Percentiles rank a stretch among this genome's conserved stretches.
phyloP scores from a whole-genome alignment of 2,113 vertebrate species.

The Peromyscus polionotus region DNA sequence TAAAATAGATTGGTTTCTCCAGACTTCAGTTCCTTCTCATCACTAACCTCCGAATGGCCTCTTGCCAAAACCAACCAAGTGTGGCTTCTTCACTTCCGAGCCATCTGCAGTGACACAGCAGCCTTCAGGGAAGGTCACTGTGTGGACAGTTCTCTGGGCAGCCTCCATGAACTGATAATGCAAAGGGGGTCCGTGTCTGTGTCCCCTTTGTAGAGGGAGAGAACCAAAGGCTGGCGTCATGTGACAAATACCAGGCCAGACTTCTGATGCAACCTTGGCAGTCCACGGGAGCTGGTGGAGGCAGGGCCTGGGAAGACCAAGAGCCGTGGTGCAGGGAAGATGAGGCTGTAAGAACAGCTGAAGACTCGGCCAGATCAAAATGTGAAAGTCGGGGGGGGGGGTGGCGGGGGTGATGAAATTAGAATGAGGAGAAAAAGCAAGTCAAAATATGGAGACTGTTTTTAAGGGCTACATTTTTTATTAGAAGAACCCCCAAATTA shows the following conservation, averaged over 20 bases:
- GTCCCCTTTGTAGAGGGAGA: not conserved
- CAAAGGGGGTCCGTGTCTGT: not conserved
- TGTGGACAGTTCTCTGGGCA: not conserved
- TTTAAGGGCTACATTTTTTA: not conserved
- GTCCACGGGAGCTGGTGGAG: not conserved
- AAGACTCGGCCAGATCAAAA: not conserved
- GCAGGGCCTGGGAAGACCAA: not conserved
- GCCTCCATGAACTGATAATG: not conserved
- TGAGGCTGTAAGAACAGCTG: not conserved
- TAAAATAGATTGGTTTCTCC: constrained; percentile 72
- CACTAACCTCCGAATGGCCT: constrained; percentile 60
- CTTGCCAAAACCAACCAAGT: constrained; percentile 65
- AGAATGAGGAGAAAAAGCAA: not conserved
- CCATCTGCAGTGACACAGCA: constrained; percentile 52
- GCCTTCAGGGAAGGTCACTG: constrained; percentile 51
- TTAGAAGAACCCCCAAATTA: not conserved
- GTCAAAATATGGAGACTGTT: not conserved
- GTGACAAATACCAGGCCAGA: not conserved
- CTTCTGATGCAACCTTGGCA: not conserved
- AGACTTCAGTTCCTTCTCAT: not conserved
- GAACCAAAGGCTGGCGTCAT: not conserved
- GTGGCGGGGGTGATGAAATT: not conserved
- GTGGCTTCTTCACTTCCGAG: constrained; percentile 56
- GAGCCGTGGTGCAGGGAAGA: not conserved
- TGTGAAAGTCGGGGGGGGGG: not conserved